Conservation (phyloP, 1,140 invertebrate species). For the Portunus trituberculatus region DNA sequence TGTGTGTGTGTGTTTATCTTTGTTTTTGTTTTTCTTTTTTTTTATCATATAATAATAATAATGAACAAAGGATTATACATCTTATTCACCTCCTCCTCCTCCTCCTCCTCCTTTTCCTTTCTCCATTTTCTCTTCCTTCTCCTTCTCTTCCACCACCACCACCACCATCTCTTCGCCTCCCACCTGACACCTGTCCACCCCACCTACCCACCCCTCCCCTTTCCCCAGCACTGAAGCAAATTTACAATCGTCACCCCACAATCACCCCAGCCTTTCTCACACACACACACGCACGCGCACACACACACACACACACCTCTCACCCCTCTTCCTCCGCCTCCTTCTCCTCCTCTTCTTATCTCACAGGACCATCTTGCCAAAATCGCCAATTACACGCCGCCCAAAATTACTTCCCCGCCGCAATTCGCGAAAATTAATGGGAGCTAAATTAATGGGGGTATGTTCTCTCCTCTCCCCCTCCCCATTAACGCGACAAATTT, state of each 20-base stretch:
- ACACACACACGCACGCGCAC: neutral
- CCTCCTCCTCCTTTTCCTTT: neutral
- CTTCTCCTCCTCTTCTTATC: slow-evolving; percentile 11
- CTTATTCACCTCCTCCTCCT: neutral
- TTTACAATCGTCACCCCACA: neutral
- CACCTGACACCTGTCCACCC: neutral
- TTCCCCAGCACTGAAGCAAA: neutral
- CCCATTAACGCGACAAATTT: slow-evolving; percentile 51
- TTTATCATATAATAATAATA: neutral
- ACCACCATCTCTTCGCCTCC: neutral
- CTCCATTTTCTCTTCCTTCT: neutral
- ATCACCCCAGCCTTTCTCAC: neutral
- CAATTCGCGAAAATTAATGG: slow-evolving; percentile 16
- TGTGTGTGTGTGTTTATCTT: no score
- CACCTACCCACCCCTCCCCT: neutral
- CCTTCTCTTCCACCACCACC: neutral
- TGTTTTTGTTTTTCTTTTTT: no score
- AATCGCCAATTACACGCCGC: slow-evolving; percentile 60
- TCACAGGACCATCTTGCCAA: slow-evolving; percentile 42
- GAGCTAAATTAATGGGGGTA: neutral
- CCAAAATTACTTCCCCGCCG: slow-evolving; percentile 55
- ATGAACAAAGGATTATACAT: neutral
- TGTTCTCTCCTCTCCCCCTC: neutral
- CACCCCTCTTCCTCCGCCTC: neutral
- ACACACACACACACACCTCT: neutral